These are phyloP conservation scores for Coelogynopora nodosa DNA, from an alignment of 2,888 invertebrate genomes.

Conservation along the genomic window DNA sequence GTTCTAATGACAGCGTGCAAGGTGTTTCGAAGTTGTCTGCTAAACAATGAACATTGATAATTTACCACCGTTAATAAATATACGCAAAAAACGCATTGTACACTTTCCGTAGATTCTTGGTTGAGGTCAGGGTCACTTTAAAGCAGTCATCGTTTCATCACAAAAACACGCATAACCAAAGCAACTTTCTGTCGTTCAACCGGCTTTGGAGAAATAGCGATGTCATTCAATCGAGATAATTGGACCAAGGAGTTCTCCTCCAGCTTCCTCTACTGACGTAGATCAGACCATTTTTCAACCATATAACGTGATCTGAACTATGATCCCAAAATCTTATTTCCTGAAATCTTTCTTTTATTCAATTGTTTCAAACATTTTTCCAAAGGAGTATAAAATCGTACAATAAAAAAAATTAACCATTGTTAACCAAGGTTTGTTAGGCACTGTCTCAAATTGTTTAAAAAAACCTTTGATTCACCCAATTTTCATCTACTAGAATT, in stretches of 20 bases:
- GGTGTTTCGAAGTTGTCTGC: not conserved
- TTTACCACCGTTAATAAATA: too few species aligned
- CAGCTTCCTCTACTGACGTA: not conserved
- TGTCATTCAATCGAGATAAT: not conserved
- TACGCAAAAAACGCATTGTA: too few species aligned
- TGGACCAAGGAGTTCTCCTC: not conserved
- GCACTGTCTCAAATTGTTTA: not conserved
- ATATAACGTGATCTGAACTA: not conserved
- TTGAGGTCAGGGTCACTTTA: not conserved
- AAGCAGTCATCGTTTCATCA: not conserved
- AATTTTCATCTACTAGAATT: not conserved
- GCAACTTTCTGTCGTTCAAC: not conserved
- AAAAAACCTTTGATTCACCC: conserved; percentile 1
- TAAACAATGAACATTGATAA: not conserved
- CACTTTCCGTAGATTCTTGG: not conserved
- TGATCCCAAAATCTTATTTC: not conserved
- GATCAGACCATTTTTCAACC: not conserved
- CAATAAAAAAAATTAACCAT: conserved; percentile 5
- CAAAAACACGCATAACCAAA: not conserved
- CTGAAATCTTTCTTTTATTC: not conserved
- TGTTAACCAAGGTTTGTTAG: not conserved
- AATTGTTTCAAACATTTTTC: not conserved
- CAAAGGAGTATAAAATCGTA: not conserved
- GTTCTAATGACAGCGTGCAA: not conserved
- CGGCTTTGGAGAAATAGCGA: not conserved